phyloP scores from a whole-genome alignment of 37 sponge, comb jelly and placozoan species.

The Ianthella basta region DNA sequence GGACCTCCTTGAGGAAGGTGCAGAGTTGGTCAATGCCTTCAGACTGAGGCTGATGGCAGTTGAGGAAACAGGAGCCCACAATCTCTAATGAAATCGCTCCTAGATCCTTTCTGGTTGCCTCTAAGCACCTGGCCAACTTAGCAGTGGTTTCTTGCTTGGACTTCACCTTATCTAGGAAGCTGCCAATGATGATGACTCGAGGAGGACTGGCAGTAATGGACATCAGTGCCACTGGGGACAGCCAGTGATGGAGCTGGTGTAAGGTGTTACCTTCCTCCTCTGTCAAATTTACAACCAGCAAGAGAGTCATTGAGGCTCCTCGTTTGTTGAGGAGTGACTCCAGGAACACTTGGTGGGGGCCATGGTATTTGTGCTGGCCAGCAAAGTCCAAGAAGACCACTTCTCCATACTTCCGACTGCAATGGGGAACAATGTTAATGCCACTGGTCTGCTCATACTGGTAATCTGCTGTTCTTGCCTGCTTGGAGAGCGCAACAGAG shows the following conservation, averaged over 20 bases:
- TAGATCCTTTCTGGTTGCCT: background rate
- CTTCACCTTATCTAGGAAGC: slow-evolving; percentile 11
- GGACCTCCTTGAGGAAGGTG: background rate
- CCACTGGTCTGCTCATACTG: slow-evolving; percentile 4
- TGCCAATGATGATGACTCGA: slow-evolving; percentile 7
- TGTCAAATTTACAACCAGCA: slow-evolving; percentile 9
- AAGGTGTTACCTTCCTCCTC: slow-evolving; percentile 1
- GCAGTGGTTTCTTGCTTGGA: background rate
- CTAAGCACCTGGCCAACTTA: background rate
- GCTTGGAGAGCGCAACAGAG: background rate
- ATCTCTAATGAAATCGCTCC: background rate
- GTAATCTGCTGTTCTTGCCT: background rate
- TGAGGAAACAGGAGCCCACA: background rate
- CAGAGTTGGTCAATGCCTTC: background rate
- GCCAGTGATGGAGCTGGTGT: slow-evolving; percentile 3
- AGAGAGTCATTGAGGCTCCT: background rate
- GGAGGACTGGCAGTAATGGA: background rate
- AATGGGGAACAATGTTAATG: background rate
- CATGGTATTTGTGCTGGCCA: slow-evolving; percentile 24
- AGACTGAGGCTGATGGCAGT: slow-evolving; percentile 7
- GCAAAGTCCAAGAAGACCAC: slow-evolving; percentile 23
- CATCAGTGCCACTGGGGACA: background rate
- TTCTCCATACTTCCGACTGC: slow-evolving; percentile 11
- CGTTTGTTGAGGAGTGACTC: background rate
- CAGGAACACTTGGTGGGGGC: slow-evolving; percentile 8